Evolutionary conservation across 1,140 invertebrate species (phyloP), one percentile per base, ranked within the genome.

Genomic region (Thereuonema tuberculata): DNA sequence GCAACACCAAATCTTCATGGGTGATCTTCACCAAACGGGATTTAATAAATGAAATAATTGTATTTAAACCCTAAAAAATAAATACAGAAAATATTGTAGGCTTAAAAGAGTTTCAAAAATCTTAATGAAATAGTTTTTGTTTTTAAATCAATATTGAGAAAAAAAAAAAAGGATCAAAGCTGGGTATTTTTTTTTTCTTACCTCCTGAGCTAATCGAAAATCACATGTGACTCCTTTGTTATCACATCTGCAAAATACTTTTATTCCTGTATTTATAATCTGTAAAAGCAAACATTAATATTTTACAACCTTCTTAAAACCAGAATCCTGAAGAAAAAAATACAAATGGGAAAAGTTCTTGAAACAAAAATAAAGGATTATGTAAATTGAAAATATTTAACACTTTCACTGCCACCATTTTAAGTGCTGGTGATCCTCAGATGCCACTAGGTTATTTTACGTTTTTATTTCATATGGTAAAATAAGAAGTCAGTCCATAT

Each of bases 221-320:
- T 85, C 80, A 75, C 89, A 92, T 1, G 87, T 87, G 0, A 70
- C 68, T 62, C 89, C 84, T 68, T 89, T 89, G 70, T 93, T 93
- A 68, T 94, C 89, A 73, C 86, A 92, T 23, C 92, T 77, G 1
- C 86, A 87, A 71, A 96, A 91, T 0, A 88, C 81, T 72, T 93
- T 94, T 0, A 96, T 86, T 17, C 93, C 93, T 1, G 90, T 91
- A 70, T 96, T 97, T 37, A 98, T 93, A 61, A 96, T 86, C 78
- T 81, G 66, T 28, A 71, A 65, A 43, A 65, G 25, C 57, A 57
- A 28, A 62, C 59, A 37, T n/a, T n/a, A n/a, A n/a, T n/a, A n/a
- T n/a, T n/a, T n/a, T n/a, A n/a, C n/a, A n/a, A n/a, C n/a, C n/a
- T n/a, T n/a, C n/a, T n/a, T n/a, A n/a, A n/a, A n/a, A n/a, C n/a